Percentiles rank a stretch among this genome's conserved stretches.
Conservation (phyloP, 2,797 vertebrate species). For the Arrhamphus sclerolepis region DNA sequence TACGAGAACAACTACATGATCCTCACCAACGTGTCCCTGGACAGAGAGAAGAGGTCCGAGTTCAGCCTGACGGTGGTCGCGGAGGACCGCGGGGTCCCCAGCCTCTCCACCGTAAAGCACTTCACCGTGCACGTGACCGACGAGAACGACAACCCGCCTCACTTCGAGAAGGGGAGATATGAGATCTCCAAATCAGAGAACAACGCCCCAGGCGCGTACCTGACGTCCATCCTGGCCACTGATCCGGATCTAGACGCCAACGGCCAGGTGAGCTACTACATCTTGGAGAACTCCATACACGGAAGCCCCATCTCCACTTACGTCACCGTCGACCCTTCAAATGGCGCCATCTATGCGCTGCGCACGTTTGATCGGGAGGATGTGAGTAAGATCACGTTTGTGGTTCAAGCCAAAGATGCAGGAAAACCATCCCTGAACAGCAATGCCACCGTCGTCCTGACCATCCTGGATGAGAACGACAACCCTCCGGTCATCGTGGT, state of each 20-base stretch:
- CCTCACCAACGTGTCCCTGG: constrained; percentile 90
- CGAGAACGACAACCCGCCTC: constrained; percentile 95
- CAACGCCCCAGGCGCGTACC: constrained; percentile 91
- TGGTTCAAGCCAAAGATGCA: constrained; percentile 92
- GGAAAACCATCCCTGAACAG: constrained; percentile 85
- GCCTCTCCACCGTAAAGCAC: constrained; percentile 92
- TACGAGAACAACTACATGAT: constrained; percentile 98
- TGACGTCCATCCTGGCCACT: constrained; percentile 89
- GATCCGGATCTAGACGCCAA: constrained; percentile 92
- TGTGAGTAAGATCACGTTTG: constrained; percentile 88
- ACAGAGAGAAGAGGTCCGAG: constrained; percentile 94
- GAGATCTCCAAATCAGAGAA: constrained; percentile 95
- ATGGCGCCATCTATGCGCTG: constrained; percentile 92
- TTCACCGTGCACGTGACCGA: constrained; percentile 93
- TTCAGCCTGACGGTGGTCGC: constrained; percentile 94
- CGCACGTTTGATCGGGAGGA: constrained; percentile 94
- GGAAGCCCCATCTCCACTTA: constrained; percentile 92
- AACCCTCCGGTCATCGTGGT: constrained; percentile 90
- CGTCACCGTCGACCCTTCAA: constrained; percentile 95
- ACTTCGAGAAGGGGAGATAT: constrained; percentile 90
- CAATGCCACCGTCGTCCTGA: constrained; percentile 90
- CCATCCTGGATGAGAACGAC: constrained; percentile 94
- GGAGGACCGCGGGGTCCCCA: constrained; percentile 90
- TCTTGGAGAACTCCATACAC: constrained; percentile 89
- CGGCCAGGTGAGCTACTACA: constrained; percentile 94